A percentile compares a stretch with the other conserved stretches of the same genome.
Conservation (phyloP, 2,797 vertebrate genomes). For the Arctocebus calabarensis region DNA sequence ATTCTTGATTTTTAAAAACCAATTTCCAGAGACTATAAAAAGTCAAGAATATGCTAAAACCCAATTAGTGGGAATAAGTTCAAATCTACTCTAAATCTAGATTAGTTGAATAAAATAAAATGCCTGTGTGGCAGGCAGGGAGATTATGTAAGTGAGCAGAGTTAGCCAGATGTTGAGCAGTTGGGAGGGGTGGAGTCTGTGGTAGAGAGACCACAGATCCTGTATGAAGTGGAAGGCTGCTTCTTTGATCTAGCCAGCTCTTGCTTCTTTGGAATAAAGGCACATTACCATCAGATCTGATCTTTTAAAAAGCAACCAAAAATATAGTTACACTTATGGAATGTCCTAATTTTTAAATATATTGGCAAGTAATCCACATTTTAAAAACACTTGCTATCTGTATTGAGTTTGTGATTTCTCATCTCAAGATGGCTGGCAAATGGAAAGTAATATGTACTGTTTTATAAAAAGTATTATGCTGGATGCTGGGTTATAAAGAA, state of each 20-base stretch:
- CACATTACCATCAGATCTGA: not conserved
- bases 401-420: not conserved
- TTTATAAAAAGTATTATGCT: not conserved
- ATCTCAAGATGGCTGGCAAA: not conserved
- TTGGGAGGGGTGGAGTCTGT: not conserved
- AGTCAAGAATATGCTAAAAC: not conserved
- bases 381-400: not conserved
- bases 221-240: not conserved
- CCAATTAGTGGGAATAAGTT: not conserved
- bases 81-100: not conserved
- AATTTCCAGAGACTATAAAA: constrained; percentile 18
- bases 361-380: not conserved
- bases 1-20: constrained; percentile 41
- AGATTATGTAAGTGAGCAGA: not conserved
- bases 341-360: constrained; percentile 26
- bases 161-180: no score
- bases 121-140: no score
- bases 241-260: not conserved
- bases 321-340: not conserved
- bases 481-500: not conserved
- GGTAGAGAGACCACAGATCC: not conserved
- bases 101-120: not conserved
- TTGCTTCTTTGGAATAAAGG: not conserved
- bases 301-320: constrained; percentile 2
- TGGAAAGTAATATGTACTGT: not conserved